Evolutionary conservation across 2,888 invertebrate genomes (phyloP).

Genomic region (Zonitis immaculata): DNA sequence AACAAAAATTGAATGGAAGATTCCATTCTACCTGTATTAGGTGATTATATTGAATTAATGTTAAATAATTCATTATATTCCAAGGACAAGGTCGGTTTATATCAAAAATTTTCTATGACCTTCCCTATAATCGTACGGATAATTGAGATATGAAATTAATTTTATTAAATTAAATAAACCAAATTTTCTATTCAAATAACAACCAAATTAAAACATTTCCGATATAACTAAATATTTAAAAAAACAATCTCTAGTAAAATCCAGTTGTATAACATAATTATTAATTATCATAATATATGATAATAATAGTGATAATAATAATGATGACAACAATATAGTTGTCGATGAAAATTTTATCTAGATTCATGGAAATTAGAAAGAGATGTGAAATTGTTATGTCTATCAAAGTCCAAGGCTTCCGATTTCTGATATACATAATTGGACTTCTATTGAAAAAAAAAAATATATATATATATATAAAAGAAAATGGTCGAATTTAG

Average conservation of each 20-base stretch:
- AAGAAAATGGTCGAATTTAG: neutral
- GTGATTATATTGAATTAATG: neutral
- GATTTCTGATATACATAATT: too few relatives aligned
- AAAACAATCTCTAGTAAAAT: neutral
- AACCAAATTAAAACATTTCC: too few relatives aligned
- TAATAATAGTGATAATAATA: too few relatives aligned
- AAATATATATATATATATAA: too few relatives aligned
- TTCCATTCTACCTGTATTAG: neutral
- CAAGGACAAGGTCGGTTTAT: neutral
- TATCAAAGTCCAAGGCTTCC: slow-evolving; percentile 3
- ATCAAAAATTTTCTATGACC: neutral
- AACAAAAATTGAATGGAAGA: neutral
- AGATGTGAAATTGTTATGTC: neutral
- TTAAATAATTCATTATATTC: neutral
- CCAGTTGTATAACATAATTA: too few relatives aligned
- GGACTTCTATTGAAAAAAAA: too few relatives aligned
- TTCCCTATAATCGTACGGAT: neutral
- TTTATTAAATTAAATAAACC: neutral
- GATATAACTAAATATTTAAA: too few relatives aligned
- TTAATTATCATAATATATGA: too few relatives aligned
- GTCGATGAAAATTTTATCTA: too few relatives aligned
- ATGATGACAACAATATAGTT: too few relatives aligned
- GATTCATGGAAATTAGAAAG: slow-evolving; percentile 2
- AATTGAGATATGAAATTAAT: neutral
- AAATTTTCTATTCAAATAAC: too few relatives aligned